These are phyloP conservation scores for Polypterus senegalus DNA, from an alignment of 2,113 vertebrate genomes.

Conservation along the genomic window DNA sequence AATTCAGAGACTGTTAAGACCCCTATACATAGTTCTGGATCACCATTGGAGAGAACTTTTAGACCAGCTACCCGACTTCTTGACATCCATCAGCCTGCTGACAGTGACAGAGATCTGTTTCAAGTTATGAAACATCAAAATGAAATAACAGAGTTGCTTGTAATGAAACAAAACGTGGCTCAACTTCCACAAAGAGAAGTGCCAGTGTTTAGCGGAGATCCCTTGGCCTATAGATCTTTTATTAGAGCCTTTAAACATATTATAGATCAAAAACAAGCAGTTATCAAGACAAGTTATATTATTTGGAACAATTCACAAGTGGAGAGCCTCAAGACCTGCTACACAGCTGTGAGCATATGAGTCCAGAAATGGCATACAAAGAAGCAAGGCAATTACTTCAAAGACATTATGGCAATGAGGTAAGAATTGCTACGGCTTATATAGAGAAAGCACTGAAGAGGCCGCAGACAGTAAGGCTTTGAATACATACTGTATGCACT, in stretches of 20 bases:
- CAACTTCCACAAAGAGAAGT: neutral
- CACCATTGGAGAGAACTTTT: too few species aligned
- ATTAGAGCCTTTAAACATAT: neutral
- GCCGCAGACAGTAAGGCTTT: neutral
- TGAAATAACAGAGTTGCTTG: constrained; percentile 3
- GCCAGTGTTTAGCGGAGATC: neutral
- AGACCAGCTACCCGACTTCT: too few species aligned
- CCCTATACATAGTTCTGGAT: too few species aligned
- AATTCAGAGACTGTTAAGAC: too few species aligned
- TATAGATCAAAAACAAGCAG: neutral
- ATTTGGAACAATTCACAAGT: neutral
- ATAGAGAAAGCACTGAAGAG: constrained; percentile 6
- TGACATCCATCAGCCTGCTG: too few species aligned
- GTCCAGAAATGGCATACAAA: neutral
- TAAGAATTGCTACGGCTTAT: constrained; percentile 3
- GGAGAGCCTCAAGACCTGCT: neutral
- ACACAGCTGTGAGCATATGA: neutral
- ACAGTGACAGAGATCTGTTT: neutral
- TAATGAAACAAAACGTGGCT: neutral
- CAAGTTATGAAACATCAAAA: constrained; percentile 1
- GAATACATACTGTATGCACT: constrained; percentile 1
- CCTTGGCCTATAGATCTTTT: neutral
- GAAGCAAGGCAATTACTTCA: neutral
- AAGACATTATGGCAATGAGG: neutral
- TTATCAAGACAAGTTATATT: neutral